A percentile compares a stretch with the other conserved stretches of the same genome.
phyloP scores from a whole-genome alignment of 2,888 invertebrate species.

The Diadromus collaris region DNA sequence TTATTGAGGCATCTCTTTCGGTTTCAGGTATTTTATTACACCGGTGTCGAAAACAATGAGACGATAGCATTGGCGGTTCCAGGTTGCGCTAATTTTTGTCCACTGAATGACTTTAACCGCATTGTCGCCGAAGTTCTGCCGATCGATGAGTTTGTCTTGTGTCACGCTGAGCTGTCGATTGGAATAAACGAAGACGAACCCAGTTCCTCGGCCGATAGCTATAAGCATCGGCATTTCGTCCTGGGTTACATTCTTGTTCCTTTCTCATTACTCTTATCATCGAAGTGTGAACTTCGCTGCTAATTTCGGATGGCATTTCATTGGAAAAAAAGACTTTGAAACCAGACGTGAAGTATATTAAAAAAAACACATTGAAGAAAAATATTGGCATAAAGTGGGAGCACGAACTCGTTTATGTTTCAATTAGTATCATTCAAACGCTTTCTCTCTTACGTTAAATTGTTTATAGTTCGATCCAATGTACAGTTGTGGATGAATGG shows the following conservation, averaged over 20 bases:
- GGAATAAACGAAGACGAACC: background rate
- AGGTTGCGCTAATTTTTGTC: constrained; percentile 67
- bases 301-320: background rate
- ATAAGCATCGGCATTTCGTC: background rate
- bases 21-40: constrained; percentile 64
- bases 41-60: constrained; percentile 59
- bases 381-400: too few relatives aligned
- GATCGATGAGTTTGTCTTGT: constrained; percentile 63
- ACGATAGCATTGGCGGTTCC: constrained; percentile 61
- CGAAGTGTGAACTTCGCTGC: background rate
- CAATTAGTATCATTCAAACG: too few relatives aligned
- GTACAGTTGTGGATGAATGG: too few relatives aligned
- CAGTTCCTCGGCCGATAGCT: constrained; percentile 24
- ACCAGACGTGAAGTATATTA: too few relatives aligned
- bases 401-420: too few relatives aligned
- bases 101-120: constrained; percentile 65
- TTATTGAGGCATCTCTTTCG: too few relatives aligned
- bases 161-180: constrained; percentile 45
- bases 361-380: too few relatives aligned
- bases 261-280: background rate
- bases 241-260: constrained; percentile 22
- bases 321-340: background rate
- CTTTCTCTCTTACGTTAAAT: too few relatives aligned
- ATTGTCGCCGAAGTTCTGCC: constrained; percentile 65
- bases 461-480: too few relatives aligned